phyloP scores from a whole-genome alignment of 2,113 vertebrate species.

The Mastomys natalensis region DNA sequence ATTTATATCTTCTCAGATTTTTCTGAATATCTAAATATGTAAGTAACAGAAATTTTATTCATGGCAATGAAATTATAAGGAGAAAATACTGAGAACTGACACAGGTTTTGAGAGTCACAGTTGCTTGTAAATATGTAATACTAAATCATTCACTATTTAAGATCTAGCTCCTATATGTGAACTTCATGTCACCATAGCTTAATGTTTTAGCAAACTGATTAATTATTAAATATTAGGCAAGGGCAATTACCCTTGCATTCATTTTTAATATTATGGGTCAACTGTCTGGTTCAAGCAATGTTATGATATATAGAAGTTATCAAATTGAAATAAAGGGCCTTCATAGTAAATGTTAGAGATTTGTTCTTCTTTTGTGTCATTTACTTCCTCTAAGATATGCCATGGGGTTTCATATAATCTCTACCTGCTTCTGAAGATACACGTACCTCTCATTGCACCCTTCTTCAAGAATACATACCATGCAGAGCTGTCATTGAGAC shows the following conservation, averaged over 20 bases:
- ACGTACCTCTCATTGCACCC: background rate
- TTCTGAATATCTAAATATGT: background rate
- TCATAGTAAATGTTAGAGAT: background rate
- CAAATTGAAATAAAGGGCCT: background rate
- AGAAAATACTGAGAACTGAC: background rate
- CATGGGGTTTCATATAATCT: background rate
- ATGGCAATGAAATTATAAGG: background rate
- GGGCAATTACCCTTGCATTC: background rate
- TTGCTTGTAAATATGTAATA: background rate
- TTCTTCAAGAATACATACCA: background rate
- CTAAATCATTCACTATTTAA: background rate
- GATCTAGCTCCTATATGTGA: background rate
- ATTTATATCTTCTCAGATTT: background rate
- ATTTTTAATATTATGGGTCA: background rate
- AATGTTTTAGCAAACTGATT: background rate
- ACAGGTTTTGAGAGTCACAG: background rate
- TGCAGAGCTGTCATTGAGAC: background rate
- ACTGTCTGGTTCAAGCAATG: background rate
- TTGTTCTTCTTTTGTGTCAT: background rate
- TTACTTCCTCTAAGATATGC: background rate
- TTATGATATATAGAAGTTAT: background rate
- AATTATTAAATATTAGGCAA: background rate
- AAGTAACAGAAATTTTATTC: background rate
- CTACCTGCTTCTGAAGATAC: background rate
- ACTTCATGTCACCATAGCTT: background rate